These are phyloP conservation scores for Dryocosmus kuriphilus DNA, from an alignment of 2,888 invertebrate genomes.

Conservation along the genomic window DNA sequence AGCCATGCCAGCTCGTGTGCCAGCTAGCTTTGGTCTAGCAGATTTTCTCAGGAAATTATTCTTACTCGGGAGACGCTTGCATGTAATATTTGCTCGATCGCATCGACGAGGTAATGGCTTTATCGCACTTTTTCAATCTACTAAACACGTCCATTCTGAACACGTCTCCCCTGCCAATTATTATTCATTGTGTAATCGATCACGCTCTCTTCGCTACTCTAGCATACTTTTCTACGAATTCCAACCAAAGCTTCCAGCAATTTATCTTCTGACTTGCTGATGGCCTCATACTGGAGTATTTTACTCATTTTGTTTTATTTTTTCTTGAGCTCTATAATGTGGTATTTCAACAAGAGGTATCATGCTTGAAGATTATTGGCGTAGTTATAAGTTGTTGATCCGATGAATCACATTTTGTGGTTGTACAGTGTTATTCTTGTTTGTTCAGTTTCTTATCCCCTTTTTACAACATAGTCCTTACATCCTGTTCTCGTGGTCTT, in stretches of 20 bases:
- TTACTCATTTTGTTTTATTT: not conserved
- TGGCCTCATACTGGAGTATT: slow-evolving; percentile 2
- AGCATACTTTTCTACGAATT: slow-evolving; percentile 5
- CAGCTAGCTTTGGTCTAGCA: slow-evolving; percentile 10
- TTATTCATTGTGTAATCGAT: slow-evolving; percentile 38
- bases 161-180: slow-evolving; percentile 34
- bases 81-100: slow-evolving; percentile 40
- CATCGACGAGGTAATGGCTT: slow-evolving; percentile 35
- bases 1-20: slow-evolving; percentile 35
- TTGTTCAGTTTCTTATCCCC: not conserved
- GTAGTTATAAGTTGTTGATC: slow-evolving; percentile 6
- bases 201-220: slow-evolving; percentile 1
- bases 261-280: not conserved
- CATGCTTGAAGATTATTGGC: slow-evolving; percentile 26
- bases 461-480: slow-evolving; percentile 8
- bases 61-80: slow-evolving; percentile 33
- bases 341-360: slow-evolving; percentile 6
- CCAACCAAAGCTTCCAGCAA: not conserved
- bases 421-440: not conserved
- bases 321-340: not conserved
- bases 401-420: slow-evolving; percentile 9
- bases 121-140: slow-evolving; percentile 38
- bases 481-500: slow-evolving; percentile 6
- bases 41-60: slow-evolving; percentile 37
- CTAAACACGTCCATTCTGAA: slow-evolving; percentile 36